Conservation (phyloP, 1,140 invertebrate genomes). For the Caenorhabditis briggsae region DNA sequence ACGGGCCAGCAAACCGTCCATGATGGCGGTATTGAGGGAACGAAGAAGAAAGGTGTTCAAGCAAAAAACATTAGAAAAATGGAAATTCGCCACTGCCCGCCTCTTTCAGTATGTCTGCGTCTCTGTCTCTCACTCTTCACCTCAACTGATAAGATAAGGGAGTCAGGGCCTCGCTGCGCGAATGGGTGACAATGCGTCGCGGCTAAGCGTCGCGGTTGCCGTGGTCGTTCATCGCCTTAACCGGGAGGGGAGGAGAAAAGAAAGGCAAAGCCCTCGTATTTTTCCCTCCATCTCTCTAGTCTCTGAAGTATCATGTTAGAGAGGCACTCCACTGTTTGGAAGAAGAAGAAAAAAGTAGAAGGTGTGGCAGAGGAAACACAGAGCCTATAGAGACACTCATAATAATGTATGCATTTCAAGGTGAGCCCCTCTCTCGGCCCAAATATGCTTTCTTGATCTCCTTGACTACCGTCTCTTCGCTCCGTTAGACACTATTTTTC, state of each 20-base stretch:
- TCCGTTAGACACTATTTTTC: not conserved
- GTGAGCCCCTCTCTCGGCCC: not conserved
- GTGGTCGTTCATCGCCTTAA: conserved; percentile 53
- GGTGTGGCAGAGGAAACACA: conserved; percentile 7
- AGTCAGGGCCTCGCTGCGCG: not conserved
- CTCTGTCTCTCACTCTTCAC: not conserved
- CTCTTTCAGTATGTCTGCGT: not conserved
- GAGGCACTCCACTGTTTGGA: conserved; percentile 11
- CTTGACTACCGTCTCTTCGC: not conserved
- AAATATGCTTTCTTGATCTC: not conserved
- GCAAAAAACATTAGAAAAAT: conserved; percentile 43
- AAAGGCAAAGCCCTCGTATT: not conserved
- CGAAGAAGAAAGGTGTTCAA: conserved; percentile 25
- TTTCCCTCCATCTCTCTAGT: not conserved
- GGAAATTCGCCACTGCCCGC: conserved; percentile 15
- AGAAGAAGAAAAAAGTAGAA: not conserved
- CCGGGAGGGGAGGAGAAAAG: not conserved
- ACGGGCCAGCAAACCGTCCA: conserved; percentile 34
- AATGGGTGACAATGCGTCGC: conserved; percentile 29
- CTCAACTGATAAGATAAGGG: conserved; percentile 39
- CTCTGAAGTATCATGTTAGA: conserved; percentile 32
- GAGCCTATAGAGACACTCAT: not conserved
- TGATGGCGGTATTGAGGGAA: not conserved
- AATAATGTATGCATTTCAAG: conserved; percentile 15
- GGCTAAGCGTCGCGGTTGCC: conserved; percentile 43